Conservation (phyloP, 2,113 vertebrate genomes). For the Cynopterus brachyotis region DNA sequence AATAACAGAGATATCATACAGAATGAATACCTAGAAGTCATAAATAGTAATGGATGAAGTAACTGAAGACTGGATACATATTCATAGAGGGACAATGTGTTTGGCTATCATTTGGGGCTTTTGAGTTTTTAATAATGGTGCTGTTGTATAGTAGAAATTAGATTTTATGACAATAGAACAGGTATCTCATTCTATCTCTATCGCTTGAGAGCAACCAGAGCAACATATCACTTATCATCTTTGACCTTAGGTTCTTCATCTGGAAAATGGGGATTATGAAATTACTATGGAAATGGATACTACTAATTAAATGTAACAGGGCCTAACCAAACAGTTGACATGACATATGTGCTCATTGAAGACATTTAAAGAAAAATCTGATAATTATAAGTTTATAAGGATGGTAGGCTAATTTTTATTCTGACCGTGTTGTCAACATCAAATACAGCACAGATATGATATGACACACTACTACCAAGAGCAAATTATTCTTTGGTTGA, state of each 20-base stretch:
- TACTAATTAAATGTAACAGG: not conserved
- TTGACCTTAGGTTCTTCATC: not conserved
- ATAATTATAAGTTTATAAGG: not conserved
- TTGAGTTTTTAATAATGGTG: not conserved
- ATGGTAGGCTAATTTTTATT: not conserved
- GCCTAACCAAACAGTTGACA: not conserved
- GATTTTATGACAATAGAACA: not conserved
- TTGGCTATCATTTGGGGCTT: not conserved
- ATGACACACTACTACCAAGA: not conserved
- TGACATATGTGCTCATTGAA: not conserved
- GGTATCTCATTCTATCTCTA: not conserved
- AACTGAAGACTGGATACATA: not conserved
- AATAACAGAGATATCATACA: not conserved
- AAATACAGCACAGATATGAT: not conserved
- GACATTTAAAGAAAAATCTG: not conserved
- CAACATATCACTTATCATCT: not conserved
- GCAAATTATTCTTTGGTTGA: constrained; percentile 37
- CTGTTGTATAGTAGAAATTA: not conserved
- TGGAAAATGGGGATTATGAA: not conserved
- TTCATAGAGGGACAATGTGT: not conserved
- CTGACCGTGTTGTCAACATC: not conserved
- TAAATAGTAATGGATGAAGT: not conserved
- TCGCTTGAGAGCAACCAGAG: not conserved
- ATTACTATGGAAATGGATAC: not conserved
- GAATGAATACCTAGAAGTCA: not conserved